A percentile compares a stretch with the other conserved stretches of the same genome.
Conservation (phyloP, 2,888 invertebrate species). For the Ectemnius lituratus region DNA sequence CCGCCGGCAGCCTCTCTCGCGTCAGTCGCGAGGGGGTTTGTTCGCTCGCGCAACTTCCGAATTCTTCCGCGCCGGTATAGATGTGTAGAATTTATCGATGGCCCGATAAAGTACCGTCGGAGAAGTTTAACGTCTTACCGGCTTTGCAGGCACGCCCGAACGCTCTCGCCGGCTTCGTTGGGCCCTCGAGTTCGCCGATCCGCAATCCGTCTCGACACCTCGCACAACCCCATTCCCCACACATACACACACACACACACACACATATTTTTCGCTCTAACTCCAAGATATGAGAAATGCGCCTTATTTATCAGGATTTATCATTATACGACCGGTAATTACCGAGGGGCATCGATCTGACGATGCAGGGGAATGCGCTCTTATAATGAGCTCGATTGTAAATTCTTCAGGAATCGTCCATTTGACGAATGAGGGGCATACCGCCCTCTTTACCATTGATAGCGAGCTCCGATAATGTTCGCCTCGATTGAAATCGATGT, state of each 20-base stretch:
- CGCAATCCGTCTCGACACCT: background rate
- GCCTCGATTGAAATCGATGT: too few relatives aligned
- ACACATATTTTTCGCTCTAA: background rate
- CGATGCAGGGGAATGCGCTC: too few relatives aligned
- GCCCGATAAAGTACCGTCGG: constrained; percentile 48
- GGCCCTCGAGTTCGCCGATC: too few relatives aligned
- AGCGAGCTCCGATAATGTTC: too few relatives aligned
- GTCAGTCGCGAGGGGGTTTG: constrained; percentile 41
- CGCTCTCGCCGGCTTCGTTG: constrained; percentile 1
- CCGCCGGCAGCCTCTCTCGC: constrained; percentile 16
- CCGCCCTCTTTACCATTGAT: too few relatives aligned
- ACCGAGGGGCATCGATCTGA: too few relatives aligned
- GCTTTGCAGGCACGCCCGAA: constrained; percentile 29
- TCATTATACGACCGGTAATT: too few relatives aligned
- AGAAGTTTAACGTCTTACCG: constrained; percentile 51
- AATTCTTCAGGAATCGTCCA: too few relatives aligned
- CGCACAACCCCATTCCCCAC: background rate
- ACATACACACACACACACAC: background rate
- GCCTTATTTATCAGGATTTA: too few relatives aligned
- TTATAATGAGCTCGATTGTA: too few relatives aligned
- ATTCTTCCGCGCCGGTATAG: constrained; percentile 47
- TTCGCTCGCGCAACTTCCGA: constrained; percentile 46
- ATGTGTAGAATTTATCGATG: constrained; percentile 60
- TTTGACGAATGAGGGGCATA: too few relatives aligned
- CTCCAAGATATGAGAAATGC: too few relatives aligned